A percentile compares a stretch with the other conserved stretches of the same genome.
Conservation (phyloP, 2,888 invertebrate genomes). For the Rotaria macrura region DNA sequence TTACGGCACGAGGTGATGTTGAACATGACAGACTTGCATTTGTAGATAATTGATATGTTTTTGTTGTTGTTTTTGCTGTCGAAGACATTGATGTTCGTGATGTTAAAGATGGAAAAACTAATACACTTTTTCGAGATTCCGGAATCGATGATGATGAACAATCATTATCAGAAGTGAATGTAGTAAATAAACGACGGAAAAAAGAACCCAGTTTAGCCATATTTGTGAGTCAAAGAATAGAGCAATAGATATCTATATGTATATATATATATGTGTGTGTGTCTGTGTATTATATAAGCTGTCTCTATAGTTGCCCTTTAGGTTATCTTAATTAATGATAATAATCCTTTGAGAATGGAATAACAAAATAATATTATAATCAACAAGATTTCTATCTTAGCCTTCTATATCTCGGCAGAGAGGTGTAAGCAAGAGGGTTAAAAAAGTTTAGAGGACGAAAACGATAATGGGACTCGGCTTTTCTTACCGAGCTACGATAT, state of each 20-base stretch:
- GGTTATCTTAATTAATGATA: background rate
- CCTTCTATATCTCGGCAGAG: background rate
- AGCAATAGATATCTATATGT: background rate
- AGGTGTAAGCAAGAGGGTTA: background rate
- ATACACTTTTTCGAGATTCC: background rate
- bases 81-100: background rate
- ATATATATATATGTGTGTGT: too few relatives aligned
- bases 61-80: background rate
- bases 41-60: too few relatives aligned
- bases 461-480: background rate
- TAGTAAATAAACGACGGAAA: background rate
- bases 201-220: conserved; percentile 1
- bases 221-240: background rate
- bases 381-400: background rate
- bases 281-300: too few relatives aligned
- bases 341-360: background rate
- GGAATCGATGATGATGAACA: background rate
- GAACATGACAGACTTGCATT: background rate
- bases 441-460: background rate
- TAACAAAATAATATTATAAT: background rate
- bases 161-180: background rate
- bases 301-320: background rate
- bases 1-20: background rate
- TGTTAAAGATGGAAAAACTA: background rate
- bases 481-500: background rate